Evolutionary conservation across 2,113 vertebrate genomes (phyloP).

Genomic region (Taurulus bubalis): DNA sequence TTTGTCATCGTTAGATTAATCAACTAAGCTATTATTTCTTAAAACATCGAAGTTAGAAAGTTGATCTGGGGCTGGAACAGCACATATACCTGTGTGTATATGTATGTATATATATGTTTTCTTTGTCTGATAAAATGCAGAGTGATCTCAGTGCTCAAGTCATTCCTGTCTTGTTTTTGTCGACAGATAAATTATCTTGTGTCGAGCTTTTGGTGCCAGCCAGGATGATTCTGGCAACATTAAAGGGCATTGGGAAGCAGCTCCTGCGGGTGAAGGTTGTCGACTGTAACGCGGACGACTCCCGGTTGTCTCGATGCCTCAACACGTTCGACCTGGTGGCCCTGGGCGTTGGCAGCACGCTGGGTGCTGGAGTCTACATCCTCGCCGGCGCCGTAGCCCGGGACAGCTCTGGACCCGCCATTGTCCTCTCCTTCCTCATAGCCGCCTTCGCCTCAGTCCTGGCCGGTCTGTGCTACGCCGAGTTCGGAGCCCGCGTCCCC

Average conservation of each 20-base stretch:
- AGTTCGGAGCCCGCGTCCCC: conserved; percentile 96
- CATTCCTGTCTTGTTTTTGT: background rate
- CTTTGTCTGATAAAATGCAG: background rate
- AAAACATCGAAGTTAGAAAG: background rate
- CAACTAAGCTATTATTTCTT: background rate
- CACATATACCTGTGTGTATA: too few relatives aligned
- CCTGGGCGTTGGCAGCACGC: conserved; percentile 94
- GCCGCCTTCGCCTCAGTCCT: conserved; percentile 93
- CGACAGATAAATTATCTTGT: conserved; percentile 24
- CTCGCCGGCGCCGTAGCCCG: conserved; percentile 93
- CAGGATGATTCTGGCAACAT: conserved; percentile 82
- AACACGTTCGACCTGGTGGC: conserved; percentile 95
- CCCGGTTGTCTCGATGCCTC: conserved; percentile 90
- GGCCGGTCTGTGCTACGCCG: conserved; percentile 94
- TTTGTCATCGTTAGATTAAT: background rate
- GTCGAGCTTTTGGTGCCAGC: background rate
- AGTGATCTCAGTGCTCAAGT: background rate
- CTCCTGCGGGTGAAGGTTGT: conserved; percentile 93
- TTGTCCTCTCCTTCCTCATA: conserved; percentile 94
- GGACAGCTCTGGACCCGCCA: conserved; percentile 89
- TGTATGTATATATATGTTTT: background rate
- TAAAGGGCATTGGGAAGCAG: conserved; percentile 86
- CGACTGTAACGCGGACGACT: conserved; percentile 87
- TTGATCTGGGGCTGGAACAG: background rate
- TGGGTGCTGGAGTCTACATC: conserved; percentile 96